phyloP scores from a whole-genome alignment of 2,113 vertebrate species.

The Genyomyrus donnyi region DNA sequence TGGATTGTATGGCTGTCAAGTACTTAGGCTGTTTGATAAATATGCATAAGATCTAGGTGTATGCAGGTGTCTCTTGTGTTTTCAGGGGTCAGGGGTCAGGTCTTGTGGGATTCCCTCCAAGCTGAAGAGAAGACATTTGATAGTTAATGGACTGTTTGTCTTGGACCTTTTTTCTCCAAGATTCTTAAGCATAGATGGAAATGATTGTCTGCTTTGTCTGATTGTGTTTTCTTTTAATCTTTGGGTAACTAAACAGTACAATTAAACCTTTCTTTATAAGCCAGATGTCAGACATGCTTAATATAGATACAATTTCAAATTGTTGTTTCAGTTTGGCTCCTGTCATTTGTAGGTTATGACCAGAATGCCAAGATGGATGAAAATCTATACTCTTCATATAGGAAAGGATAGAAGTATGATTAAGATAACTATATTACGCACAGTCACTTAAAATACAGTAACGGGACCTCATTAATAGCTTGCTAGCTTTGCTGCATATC shows the following conservation, averaged over 20 bases:
- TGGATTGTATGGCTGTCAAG: background rate
- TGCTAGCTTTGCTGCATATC: background rate
- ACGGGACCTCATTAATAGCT: background rate
- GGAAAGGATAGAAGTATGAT: background rate
- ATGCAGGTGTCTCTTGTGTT: background rate
- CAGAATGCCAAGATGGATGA: background rate
- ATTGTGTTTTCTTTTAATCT: background rate
- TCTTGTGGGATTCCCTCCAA: background rate
- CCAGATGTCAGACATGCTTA: background rate
- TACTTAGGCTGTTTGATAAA: background rate
- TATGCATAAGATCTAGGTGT: background rate
- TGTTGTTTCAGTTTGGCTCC: background rate
- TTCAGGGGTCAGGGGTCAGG: background rate
- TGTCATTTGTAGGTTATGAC: background rate
- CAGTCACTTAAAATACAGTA: background rate
- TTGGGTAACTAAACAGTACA: background rate
- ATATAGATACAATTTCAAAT: background rate
- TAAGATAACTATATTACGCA: slow-evolving; percentile 1
- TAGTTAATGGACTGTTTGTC: background rate
- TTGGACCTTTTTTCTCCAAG: background rate
- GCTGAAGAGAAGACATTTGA: background rate
- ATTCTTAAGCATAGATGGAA: background rate
- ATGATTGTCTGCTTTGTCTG: background rate
- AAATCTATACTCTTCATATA: background rate
- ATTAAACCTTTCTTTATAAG: background rate